Evolutionary conservation across 2,797 vertebrate species (phyloP).

Genomic region (Choloepus didactylus): DNA sequence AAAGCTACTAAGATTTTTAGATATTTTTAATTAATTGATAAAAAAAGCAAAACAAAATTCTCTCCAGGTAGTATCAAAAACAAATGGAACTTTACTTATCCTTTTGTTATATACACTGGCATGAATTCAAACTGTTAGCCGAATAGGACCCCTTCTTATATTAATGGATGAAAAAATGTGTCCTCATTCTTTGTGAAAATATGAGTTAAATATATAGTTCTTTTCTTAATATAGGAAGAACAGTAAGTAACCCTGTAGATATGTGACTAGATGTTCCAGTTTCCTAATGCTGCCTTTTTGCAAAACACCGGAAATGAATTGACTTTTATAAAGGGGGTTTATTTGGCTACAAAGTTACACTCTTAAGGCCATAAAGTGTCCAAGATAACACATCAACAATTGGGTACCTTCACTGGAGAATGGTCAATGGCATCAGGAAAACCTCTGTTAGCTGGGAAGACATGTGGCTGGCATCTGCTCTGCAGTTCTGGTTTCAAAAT

Average conservation of each 20-base stretch:
- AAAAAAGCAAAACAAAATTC: not conserved
- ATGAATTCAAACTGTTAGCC: not conserved
- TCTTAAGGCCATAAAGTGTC: no score
- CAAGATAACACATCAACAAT: no score
- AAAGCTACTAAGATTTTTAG: not conserved
- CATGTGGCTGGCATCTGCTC: no score
- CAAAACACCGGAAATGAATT: no score
- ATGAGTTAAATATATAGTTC: not conserved
- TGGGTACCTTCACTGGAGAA: no score
- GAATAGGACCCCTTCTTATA: not conserved
- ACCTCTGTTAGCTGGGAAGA: no score
- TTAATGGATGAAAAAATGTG: not conserved
- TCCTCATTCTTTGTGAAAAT: slow-evolving; percentile 16
- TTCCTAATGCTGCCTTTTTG: no score
- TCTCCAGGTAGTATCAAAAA: not conserved
- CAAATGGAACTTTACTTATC: not conserved
- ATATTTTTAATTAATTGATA: not conserved
- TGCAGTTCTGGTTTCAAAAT: no score
- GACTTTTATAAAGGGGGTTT: no score
- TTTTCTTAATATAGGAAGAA: not conserved
- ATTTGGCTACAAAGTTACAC: no score
- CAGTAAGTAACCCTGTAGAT: not conserved
- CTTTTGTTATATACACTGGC: not conserved
- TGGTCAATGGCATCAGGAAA: no score
- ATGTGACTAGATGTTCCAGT: not conserved